Evolutionary conservation across 1,140 invertebrate species (phyloP), one percentile per base, ranked within the genome.

Genomic region (Anastatus disparis): DNA sequence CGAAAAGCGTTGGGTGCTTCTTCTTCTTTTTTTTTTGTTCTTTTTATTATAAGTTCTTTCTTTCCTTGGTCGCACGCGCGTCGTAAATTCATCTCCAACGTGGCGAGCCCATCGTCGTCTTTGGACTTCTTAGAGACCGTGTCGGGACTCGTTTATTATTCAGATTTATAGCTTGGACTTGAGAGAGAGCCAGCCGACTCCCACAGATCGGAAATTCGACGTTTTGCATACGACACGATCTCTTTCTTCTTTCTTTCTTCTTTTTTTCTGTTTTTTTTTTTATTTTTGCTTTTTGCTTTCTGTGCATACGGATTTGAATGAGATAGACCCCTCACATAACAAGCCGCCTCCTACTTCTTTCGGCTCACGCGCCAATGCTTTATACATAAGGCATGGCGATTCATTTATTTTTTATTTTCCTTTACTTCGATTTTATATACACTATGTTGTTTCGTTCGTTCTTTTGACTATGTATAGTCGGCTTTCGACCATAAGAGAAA

Each of bases 141-240:
- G n/a, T 84, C 79, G 83, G 78, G 79, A 80, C 78, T 86, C 84
- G 81, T 86, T 86, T 86, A 86, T 85, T 85, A 86, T 84, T 86
- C 83, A 84, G 84, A 86, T 86, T 86, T 86, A 86, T 85, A 84
- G 84, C 81, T n/a, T 80, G 76, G 78, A 77, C 79, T 82, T 77
- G 79, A 77, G n/a, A n/a, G n/a, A n/a, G n/a, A n/a, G n/a, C n/a
- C n/a, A n/a, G 75, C 81, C 83, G 80, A 83, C 82, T 86, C 79
- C 79, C 81, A 84, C 82, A 85, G 83, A 86, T 85, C 66, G 77
- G 74, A 85, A 84, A 85, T 85, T 85, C 84, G 82, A 86, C 81
- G 82, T 84, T 86, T 86, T 86, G 81, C 84, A 86, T 86, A 85
- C 84, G 83, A 86, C 82, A 86, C 82, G 82, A 85, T 84, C 82